Evolutionary conservation across 2,888 invertebrate species (phyloP).

Genomic region (Polylopha cassiicola): DNA sequence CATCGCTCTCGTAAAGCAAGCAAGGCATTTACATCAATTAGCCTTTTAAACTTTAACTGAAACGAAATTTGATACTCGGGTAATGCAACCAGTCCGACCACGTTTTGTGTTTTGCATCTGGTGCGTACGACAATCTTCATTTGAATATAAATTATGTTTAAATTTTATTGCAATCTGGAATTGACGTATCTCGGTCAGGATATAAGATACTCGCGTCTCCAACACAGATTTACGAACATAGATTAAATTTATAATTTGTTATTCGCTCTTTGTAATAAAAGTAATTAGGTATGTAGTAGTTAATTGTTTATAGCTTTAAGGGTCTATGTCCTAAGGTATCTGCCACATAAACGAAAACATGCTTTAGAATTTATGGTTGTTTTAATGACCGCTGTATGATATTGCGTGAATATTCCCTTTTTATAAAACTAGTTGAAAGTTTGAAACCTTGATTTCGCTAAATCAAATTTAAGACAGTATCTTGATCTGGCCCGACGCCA

Average conservation of each 20-base stretch:
- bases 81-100: constrained; percentile 32
- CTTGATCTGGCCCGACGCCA: constrained; percentile 42
- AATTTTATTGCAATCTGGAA: constrained; percentile 10
- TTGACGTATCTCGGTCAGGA: constrained; percentile 13
- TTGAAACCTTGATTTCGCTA: constrained; percentile 16
- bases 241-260: too few relatives aligned
- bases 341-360: too few relatives aligned
- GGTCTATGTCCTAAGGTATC: too few relatives aligned
- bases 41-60: constrained; percentile 47
- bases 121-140: constrained; percentile 17
- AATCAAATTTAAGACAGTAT: constrained; percentile 22
- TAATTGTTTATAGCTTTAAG: too few relatives aligned
- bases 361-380: too few relatives aligned
- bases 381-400: too few relatives aligned
- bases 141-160: constrained; percentile 11
- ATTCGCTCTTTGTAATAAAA: constrained; percentile 7
- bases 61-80: constrained; percentile 57
- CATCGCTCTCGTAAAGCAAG: constrained; percentile 59
- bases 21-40: constrained; percentile 65
- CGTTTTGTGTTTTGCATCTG: constrained; percentile 20
- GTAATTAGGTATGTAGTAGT: too few relatives aligned
- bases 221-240: too few relatives aligned
- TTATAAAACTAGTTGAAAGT: not conserved
- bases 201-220: too few relatives aligned
- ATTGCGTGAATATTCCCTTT: too few relatives aligned